phyloP scores from a whole-genome alignment of 1,140 invertebrate genomes.

The Pararge aegeria region DNA sequence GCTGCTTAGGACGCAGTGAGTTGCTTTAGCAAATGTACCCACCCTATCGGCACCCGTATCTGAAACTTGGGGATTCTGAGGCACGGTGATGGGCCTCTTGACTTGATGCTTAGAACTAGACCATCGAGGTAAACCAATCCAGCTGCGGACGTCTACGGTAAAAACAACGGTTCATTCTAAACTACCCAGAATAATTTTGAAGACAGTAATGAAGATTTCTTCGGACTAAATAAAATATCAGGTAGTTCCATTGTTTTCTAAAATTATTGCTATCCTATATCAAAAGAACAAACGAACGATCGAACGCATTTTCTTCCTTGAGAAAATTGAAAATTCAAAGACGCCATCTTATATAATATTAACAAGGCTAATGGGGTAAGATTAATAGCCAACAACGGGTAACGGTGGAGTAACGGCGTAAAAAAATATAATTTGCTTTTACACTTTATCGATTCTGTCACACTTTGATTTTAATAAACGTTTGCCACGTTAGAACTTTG shows the following conservation, averaged over 20 bases:
- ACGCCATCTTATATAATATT: conserved; percentile 7
- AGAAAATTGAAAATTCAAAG: conserved; percentile 12
- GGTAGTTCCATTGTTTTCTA: not conserved
- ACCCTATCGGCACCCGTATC: no score
- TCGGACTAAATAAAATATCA: not conserved
- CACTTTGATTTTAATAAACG: not conserved
- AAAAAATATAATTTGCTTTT: not conserved
- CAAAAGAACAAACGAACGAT: not conserved
- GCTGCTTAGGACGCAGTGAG: no score
- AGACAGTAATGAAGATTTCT: no score
- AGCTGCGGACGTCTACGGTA: no score
- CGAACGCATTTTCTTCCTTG: not conserved
- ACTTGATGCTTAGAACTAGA: no score
- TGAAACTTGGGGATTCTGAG: no score
- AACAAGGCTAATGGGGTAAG: not conserved
- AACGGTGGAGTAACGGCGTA: not conserved
- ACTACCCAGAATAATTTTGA: no score
- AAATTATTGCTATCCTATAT: not conserved
- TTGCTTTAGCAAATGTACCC: no score
- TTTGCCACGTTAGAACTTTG: no score
- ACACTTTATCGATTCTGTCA: not conserved
- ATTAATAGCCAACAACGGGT: not conserved
- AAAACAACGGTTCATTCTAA: no score
- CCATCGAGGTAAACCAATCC: no score
- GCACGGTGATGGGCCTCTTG: no score